phyloP scores from a whole-genome alignment of 2,888 invertebrate genomes.

The Hemithea aestivaria region DNA sequence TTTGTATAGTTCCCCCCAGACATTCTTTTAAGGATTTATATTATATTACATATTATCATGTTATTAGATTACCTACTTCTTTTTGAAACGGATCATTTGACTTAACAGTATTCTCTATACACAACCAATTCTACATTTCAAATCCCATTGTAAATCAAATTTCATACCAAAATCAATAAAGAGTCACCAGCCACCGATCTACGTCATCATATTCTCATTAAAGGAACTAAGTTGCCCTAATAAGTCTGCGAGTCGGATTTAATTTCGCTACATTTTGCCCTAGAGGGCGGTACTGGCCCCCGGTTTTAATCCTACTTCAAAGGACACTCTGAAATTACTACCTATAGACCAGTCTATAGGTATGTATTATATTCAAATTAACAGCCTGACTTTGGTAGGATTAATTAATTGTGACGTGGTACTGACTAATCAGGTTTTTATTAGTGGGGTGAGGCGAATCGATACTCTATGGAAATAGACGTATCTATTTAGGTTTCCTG shows the following conservation, averaged over 20 bases:
- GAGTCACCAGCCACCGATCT: constrained; percentile 15
- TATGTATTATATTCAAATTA: constrained; percentile 45
- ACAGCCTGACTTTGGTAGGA: constrained; percentile 35
- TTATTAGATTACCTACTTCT: too few species aligned
- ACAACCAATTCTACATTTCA: too few species aligned
- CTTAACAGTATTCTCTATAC: too few species aligned
- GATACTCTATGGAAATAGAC: constrained; percentile 9
- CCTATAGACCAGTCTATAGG: constrained; percentile 23
- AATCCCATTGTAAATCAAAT: too few species aligned
- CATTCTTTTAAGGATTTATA: too few species aligned
- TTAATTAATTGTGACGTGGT: constrained; percentile 42
- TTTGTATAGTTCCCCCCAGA: too few species aligned
- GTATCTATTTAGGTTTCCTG: too few species aligned
- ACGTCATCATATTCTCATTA: constrained; percentile 40
- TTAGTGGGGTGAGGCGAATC: constrained; percentile 23
- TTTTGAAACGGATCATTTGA: too few species aligned
- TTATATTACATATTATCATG: too few species aligned
- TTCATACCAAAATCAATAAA: constrained; percentile 1
- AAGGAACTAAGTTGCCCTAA: constrained; percentile 53
- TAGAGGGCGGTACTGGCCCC: constrained; percentile 40
- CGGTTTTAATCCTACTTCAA: constrained; percentile 72
- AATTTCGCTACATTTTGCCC: constrained; percentile 55
- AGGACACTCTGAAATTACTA: constrained; percentile 62
- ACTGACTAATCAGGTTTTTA: constrained; percentile 28
- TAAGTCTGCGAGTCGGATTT: constrained; percentile 64